Evolutionary conservation across 2,888 invertebrate genomes (phyloP).

Genomic region (Trachelus troglodyta): DNA sequence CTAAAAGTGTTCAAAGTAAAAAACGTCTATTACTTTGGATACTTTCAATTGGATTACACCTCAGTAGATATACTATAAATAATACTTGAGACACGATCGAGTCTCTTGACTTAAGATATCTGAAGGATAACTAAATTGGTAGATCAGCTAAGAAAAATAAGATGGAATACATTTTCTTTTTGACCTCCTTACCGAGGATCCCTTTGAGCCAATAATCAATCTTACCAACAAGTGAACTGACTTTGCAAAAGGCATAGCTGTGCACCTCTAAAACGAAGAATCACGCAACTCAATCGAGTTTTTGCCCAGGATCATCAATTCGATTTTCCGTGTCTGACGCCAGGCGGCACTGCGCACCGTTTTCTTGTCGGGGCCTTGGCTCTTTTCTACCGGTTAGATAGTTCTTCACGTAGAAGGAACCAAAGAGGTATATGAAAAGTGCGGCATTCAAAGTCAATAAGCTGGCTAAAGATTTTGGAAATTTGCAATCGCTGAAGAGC

Average conservation of each 20-base stretch:
- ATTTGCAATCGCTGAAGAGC: constrained; percentile 71
- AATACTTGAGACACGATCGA: background rate
- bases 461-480: constrained; percentile 77
- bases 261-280: background rate
- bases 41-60: background rate
- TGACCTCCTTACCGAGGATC: background rate
- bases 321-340: background rate
- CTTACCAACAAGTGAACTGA: background rate
- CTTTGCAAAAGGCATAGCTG: background rate
- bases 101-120: background rate
- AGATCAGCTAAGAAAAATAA: background rate
- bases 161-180: background rate
- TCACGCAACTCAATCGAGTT: background rate
- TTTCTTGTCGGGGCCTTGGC: background rate
- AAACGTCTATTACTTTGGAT: background rate
- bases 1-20: background rate
- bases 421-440: constrained; percentile 82
- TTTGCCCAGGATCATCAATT: background rate
- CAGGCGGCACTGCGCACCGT: background rate
- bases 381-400: constrained; percentile 67
- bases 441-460: constrained; percentile 76
- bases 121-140: background rate
- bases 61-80: background rate
- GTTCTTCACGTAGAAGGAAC: constrained; percentile 78
- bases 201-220: background rate